Evolutionary conservation across 2,888 invertebrate genomes (phyloP).

Genomic region (Zygaena filipendulae): DNA sequence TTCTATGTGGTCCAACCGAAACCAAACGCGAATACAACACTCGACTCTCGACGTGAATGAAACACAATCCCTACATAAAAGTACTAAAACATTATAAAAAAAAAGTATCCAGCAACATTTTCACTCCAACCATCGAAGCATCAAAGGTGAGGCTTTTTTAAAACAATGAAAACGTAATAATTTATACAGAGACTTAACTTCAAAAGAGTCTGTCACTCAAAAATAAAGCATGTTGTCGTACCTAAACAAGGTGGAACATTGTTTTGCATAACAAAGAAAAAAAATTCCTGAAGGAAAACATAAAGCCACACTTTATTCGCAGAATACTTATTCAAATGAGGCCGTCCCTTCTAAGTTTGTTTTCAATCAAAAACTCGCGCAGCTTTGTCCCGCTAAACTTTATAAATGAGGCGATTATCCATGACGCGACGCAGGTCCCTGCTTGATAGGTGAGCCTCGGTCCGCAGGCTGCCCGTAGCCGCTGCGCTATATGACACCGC

Average conservation of each 20-base stretch:
- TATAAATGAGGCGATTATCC: constrained; percentile 70
- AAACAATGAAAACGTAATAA: constrained; percentile 67
- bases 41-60: too few relatives aligned
- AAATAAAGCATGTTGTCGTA: constrained; percentile 68
- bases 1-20: too few relatives aligned
- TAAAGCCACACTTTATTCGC: constrained; percentile 69
- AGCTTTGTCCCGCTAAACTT: constrained; percentile 67
- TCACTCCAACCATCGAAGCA: constrained; percentile 47
- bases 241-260: constrained; percentile 69
- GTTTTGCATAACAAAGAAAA: constrained; percentile 68
- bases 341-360: constrained; percentile 69
- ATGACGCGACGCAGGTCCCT: constrained; percentile 35
- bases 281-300: constrained; percentile 69
- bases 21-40: too few relatives aligned
- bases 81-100: too few relatives aligned
- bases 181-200: constrained; percentile 68
- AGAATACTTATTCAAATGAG: constrained; percentile 70
- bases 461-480: constrained; percentile 13
- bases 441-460: constrained; percentile 42
- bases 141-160: constrained; percentile 52
- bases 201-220: constrained; percentile 69
- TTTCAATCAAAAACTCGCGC: constrained; percentile 68
- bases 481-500: too few relatives aligned
- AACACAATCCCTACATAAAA: too few relatives aligned
- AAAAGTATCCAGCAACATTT: too few relatives aligned